These are phyloP conservation scores for Falco novaeseelandiae DNA, from an alignment of 2,797 vertebrate genomes.

Conservation along the genomic window DNA sequence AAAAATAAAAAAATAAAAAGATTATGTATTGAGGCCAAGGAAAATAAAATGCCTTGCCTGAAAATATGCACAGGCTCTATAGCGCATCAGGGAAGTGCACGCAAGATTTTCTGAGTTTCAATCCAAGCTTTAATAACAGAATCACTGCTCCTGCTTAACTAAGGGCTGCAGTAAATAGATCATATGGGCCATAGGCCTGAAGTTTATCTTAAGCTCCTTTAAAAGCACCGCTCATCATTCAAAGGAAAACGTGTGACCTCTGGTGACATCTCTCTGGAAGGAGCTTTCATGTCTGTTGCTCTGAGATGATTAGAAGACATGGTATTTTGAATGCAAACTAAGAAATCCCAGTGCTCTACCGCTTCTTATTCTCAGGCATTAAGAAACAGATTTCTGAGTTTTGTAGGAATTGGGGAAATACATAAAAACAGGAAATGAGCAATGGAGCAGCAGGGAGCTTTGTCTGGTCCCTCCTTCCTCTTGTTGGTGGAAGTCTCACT, in stretches of 20 bases:
- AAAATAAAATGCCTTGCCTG: neutral
- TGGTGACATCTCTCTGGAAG: conserved; percentile 3
- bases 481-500: neutral
- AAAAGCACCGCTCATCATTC: neutral
- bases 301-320: conserved; percentile 5
- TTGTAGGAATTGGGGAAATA: neutral
- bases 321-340: neutral
- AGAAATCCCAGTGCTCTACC: neutral
- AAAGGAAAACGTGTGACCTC: neutral
- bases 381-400: neutral
- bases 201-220: conserved; percentile 62
- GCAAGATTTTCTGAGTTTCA: neutral
- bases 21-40: neutral
- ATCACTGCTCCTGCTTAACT: neutral
- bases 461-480: neutral
- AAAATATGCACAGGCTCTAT: neutral
- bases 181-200: neutral
- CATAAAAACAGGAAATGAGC: neutral
- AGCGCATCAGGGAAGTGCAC: neutral
- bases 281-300: conserved; percentile 14
- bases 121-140: neutral
- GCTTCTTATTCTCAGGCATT: neutral
- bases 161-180: neutral
- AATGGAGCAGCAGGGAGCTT: neutral
- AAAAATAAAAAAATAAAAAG: neutral